These are phyloP conservation scores for Phalacrocorax carbo DNA, from an alignment of 2,113 vertebrate genomes.

Conservation along the genomic window DNA sequence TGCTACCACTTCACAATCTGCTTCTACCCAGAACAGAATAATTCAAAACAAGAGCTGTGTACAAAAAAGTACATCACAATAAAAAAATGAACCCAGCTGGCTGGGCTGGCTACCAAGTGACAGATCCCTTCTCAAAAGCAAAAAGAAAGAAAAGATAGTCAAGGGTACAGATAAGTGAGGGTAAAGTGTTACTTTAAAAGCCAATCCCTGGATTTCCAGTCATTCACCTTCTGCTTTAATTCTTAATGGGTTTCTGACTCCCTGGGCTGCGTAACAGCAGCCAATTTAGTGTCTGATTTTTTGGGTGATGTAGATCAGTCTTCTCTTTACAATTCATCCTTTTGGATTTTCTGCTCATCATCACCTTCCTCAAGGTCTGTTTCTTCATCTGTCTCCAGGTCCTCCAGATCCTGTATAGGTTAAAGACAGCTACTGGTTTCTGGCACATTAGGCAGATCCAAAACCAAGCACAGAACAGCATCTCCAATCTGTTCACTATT, in stretches of 20 bases:
- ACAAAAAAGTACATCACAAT: constrained; percentile 72
- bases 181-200: constrained; percentile 54
- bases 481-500: not conserved
- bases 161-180: constrained; percentile 33
- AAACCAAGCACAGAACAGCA: not conserved
- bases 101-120: constrained; percentile 48
- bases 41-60: constrained; percentile 50
- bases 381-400: constrained; percentile 80
- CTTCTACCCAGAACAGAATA: constrained; percentile 47
- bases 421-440: not conserved
- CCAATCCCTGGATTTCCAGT: constrained; percentile 65
- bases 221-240: constrained; percentile 59
- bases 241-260: constrained; percentile 55
- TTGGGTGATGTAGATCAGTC: constrained; percentile 16
- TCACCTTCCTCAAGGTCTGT: constrained; percentile 74
- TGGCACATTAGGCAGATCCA: not conserved
- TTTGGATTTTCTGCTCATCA: constrained; percentile 78
- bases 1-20: constrained; percentile 19
- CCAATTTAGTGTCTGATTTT: constrained; percentile 66
- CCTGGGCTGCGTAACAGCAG: constrained; percentile 27
- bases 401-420: constrained; percentile 79
- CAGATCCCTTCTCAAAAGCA: constrained; percentile 56
- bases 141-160: constrained; percentile 37
- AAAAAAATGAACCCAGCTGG: constrained; percentile 26
- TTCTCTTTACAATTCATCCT: constrained; percentile 88